Evolutionary conservation across 2,888 invertebrate species (phyloP).

Genomic region (Bombylius major): DNA sequence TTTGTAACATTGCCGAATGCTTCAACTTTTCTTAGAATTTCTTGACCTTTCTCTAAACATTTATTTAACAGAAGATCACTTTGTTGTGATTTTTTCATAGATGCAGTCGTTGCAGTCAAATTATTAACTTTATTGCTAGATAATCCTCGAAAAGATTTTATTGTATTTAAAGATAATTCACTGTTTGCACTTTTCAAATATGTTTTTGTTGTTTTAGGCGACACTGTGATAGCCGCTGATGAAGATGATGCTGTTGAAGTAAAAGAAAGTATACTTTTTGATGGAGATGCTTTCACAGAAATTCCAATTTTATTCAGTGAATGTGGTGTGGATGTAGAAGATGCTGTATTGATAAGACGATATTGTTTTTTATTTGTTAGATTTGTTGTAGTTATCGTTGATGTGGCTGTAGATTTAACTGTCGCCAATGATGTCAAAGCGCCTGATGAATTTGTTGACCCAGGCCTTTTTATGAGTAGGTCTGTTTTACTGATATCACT

Average conservation of each 20-base stretch:
- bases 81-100: background rate
- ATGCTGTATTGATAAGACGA: conserved; percentile 13
- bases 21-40: conserved; percentile 32
- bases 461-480: background rate
- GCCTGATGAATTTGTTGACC: conserved; percentile 3
- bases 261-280: background rate
- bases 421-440: conserved; percentile 1
- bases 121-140: conserved; percentile 1
- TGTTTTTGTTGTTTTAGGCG: background rate
- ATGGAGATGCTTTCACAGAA: conserved; percentile 2
- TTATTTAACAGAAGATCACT: conserved; percentile 32
- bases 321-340: conserved; percentile 17
- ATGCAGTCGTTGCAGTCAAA: background rate
- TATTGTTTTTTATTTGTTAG: background rate
- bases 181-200: conserved; percentile 12
- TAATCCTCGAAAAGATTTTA: background rate
- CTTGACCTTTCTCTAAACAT: conserved; percentile 34
- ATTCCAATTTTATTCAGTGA: conserved; percentile 18
- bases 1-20: conserved; percentile 18
- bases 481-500: too few relatives aligned
- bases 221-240: background rate
- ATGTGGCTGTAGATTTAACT: background rate
- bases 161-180: conserved; percentile 13
- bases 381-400: background rate
- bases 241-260: background rate